phyloP scores from a whole-genome alignment of 2,888 invertebrate genomes.

The Leptinotarsa tumamoca region DNA sequence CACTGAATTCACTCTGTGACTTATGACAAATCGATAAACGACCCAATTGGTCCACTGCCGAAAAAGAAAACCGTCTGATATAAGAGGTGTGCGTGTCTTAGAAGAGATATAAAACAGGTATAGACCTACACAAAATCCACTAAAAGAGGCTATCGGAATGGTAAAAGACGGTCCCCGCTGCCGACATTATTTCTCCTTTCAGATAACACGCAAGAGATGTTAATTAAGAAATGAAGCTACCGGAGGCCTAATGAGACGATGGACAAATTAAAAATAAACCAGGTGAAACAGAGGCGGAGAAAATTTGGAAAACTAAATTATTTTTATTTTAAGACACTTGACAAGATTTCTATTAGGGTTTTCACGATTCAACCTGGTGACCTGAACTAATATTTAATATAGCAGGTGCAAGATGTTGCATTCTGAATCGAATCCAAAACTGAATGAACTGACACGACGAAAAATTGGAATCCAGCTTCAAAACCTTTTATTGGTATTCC shows the following conservation, averaged over 20 bases:
- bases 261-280: constrained; percentile 49
- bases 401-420: too few relatives aligned
- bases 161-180: constrained; percentile 58
- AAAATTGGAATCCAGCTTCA: too few relatives aligned
- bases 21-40: constrained; percentile 13
- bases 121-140: constrained; percentile 60
- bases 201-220: constrained; percentile 65
- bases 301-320: constrained; percentile 15
- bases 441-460: too few relatives aligned
- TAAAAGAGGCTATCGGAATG: constrained; percentile 62
- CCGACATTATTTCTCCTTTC: constrained; percentile 59
- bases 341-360: not conserved
- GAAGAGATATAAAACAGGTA: constrained; percentile 60
- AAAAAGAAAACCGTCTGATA: constrained; percentile 23
- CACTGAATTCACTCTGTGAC: not conserved
- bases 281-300: constrained; percentile 36
- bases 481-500: too few relatives aligned
- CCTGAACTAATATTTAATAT: too few relatives aligned
- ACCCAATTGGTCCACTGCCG: constrained; percentile 14
- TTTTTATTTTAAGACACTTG: not conserved
- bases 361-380: not conserved
- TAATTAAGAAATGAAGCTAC: constrained; percentile 67
- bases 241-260: constrained; percentile 64
- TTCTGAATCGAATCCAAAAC: too few relatives aligned
- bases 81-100: constrained; percentile 59